Evolutionary conservation across 2,888 invertebrate genomes (phyloP).

Genomic region (Ophion obscuratus): DNA sequence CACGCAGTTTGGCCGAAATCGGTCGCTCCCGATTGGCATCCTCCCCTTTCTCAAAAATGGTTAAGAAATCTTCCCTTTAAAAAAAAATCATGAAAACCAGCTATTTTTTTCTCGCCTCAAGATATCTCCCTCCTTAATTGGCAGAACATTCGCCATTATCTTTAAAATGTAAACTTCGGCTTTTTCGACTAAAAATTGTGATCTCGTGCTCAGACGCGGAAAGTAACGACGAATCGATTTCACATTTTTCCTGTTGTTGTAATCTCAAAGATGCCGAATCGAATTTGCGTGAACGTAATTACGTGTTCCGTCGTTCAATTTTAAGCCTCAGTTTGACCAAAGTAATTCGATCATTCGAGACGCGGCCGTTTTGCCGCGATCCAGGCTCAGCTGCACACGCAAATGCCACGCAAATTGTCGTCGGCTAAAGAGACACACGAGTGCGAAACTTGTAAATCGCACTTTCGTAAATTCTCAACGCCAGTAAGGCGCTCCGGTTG

Average conservation of each 20-base stretch:
- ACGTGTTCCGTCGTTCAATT: not conserved
- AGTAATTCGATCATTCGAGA: conserved; percentile 23
- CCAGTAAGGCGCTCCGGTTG: conserved; percentile 29
- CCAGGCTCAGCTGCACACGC: conserved; percentile 34
- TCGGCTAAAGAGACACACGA: conserved; percentile 9
- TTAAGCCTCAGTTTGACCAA: conserved; percentile 16
- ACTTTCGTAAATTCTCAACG: conserved; percentile 61
- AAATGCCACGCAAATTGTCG: conserved; percentile 46
- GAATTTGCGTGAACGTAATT: not conserved
- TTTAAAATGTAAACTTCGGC: no score
- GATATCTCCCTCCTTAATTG: no score
- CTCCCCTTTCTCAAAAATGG: no score
- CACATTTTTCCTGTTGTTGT: not conserved
- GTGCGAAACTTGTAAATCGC: conserved; percentile 43
- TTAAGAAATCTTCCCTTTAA: no score
- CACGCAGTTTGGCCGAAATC: no score
- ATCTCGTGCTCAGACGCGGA: no score
- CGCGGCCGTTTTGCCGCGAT: conserved; percentile 30
- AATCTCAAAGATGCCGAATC: not conserved
- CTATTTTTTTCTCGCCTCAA: no score
- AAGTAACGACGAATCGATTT: no score
- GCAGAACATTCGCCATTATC: no score
- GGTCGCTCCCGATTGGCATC: no score
- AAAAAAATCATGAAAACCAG: no score
- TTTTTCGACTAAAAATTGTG: no score